Base-by-base conservation (phyloP, 2,888 invertebrate genomes). In the Dryococelus australis region DNA sequence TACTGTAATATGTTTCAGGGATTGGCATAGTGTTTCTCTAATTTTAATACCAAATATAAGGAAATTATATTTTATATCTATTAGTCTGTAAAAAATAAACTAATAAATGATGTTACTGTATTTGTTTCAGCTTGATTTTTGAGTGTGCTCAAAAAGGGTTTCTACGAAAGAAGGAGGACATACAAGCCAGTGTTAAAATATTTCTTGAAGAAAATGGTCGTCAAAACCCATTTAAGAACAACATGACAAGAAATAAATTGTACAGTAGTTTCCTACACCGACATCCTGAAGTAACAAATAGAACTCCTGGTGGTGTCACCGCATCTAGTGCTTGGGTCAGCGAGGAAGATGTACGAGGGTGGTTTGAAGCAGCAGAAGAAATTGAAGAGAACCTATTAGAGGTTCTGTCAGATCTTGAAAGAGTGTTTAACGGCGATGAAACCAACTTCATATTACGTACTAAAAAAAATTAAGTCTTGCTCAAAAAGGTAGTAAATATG, bases 391-490 rank as follows among this genome's bases (percentile, higher is more conserved):
- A 65, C 8, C 10, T 9, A 20, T 65, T 65, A 12, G 65, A 65
- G 20, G 65, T 65, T 65, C 65, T 65, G 91, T 43, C 90, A 86
- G 90, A 91, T 89, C 91, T 91, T 0, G 87, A 87, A 35, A 89
- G 91, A 87, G 89, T 92, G 81, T 91, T 91, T 86, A 91, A 92
- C 89, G 90, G 90, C 27, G 91, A 92, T 87, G 91, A 91, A 89
- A 91, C 91, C 28, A 90, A 90, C 87, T 92, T 91, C 89, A 89
- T n/a, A n/a, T n/a, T 90, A 88, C 87, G 91, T 87, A 91, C 91
- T 9, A n/a, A n/a, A 91, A 91, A 88, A 53, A 89, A 90, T n/a
- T 90, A 84, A 90, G 90, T 85, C 86, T 90, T 10, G 89, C 88
- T n/a, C 88, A 28, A 86, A 89, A 65, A 88, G 89, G 89, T 26